Evolutionary conservation across 2,888 invertebrate genomes (phyloP).

Genomic region (Tipula lateralis): DNA sequence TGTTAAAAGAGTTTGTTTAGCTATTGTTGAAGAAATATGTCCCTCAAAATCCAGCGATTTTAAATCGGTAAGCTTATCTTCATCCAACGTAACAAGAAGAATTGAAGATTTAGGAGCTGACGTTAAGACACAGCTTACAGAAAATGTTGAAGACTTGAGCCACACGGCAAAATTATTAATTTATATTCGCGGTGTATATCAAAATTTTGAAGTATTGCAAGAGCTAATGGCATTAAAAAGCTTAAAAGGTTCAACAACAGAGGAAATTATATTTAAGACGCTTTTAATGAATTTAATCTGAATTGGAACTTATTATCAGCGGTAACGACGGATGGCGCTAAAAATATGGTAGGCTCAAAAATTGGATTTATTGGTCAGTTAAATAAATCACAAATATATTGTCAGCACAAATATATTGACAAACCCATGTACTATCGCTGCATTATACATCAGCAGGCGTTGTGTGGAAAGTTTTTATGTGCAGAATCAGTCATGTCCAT

Average conservation of each 20-base stretch:
- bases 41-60: no score
- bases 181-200: neutral
- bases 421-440: neutral
- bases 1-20: neutral
- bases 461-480: neutral
- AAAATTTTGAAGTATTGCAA: neutral
- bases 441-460: conserved; percentile 25
- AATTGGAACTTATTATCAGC: neutral
- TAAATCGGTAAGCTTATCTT: no score
- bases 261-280: conserved; percentile 25
- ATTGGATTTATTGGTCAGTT: neutral
- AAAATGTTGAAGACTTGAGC: neutral
- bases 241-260: conserved; percentile 12
- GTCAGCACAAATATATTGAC: neutral
- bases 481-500: neutral
- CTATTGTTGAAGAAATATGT: no score
- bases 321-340: neutral
- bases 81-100: neutral
- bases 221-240: conserved; percentile 26
- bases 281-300: neutral
- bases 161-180: neutral
- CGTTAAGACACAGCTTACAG: neutral
- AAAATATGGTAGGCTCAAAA: neutral
- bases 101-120: neutral
- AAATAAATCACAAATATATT: neutral